Percentiles rank a stretch among this genome's conserved stretches.
Conservation (phyloP, 1,140 invertebrate genomes). For the Bombus affinis region DNA sequence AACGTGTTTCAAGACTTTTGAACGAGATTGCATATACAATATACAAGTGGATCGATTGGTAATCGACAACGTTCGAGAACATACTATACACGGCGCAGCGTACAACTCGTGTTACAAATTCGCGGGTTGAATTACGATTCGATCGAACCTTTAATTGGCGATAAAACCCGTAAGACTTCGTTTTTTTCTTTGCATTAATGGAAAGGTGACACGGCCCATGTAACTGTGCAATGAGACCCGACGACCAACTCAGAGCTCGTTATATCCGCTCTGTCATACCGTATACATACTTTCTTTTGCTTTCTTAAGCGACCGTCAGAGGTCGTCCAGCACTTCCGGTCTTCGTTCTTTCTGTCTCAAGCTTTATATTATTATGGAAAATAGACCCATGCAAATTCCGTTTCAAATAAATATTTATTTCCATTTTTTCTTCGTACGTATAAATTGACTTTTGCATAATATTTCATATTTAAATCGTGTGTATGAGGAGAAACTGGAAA, state of each 20-base stretch:
- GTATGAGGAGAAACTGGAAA: not conserved
- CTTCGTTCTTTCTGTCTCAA: not conserved
- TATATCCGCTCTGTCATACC: not conserved
- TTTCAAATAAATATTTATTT: not conserved
- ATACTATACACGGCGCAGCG: not conserved
- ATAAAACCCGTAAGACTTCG: constrained; percentile 16
- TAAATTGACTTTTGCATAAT: too few relatives aligned
- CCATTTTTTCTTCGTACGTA: too few relatives aligned
- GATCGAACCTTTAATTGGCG: constrained; percentile 12
- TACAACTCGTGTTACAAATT: constrained; percentile 25
- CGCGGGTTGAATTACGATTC: constrained; percentile 3
- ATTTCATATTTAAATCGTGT: too few relatives aligned
- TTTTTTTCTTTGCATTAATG: not conserved
- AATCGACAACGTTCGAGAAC: constrained; percentile 9
- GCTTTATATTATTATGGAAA: not conserved
- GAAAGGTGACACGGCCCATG: constrained; percentile 3
- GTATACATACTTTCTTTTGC: not conserved
- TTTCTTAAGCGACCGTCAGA: not conserved
- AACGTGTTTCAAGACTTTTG: too few relatives aligned
- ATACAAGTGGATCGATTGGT: not conserved
- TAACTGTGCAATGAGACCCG: not conserved
- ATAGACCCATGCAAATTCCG: not conserved
- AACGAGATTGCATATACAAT: not conserved
- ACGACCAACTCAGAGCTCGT: not conserved
- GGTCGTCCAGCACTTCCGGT: not conserved